These are phyloP conservation scores for Drosophila lacicola DNA, from an alignment of 2,888 invertebrate genomes.

Conservation along the genomic window DNA sequence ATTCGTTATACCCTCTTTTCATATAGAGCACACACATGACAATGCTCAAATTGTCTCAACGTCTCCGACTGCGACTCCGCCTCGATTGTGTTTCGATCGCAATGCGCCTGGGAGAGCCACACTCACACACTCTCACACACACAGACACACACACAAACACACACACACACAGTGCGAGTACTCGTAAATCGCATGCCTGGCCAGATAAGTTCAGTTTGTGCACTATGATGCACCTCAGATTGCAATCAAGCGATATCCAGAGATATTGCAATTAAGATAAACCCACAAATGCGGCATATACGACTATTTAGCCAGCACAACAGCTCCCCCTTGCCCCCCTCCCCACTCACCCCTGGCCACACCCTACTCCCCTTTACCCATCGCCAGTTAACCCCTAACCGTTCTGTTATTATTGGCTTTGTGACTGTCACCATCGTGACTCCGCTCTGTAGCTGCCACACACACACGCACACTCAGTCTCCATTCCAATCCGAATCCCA, in stretches of 20 bases:
- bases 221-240: slow-evolving; percentile 72
- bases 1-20: not conserved
- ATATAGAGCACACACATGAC: slow-evolving; percentile 51
- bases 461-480: not conserved
- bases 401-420: slow-evolving; percentile 45
- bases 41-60: slow-evolving; percentile 59
- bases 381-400: slow-evolving; percentile 44
- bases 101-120: slow-evolving; percentile 58
- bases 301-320: slow-evolving; percentile 48
- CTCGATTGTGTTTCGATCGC: slow-evolving; percentile 60
- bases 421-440: slow-evolving; percentile 59
- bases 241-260: slow-evolving; percentile 71
- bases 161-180: not conserved
- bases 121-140: slow-evolving; percentile 20
- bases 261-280: slow-evolving; percentile 80
- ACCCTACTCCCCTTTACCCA: not conserved
- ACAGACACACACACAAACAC: slow-evolving; percentile 4
- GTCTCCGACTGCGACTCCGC: slow-evolving; percentile 54
- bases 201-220: slow-evolving; percentile 72
- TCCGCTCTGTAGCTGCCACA: slow-evolving; percentile 18
- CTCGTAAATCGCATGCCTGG: slow-evolving; percentile 53
- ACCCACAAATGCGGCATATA: slow-evolving; percentile 56
- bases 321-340: not conserved
- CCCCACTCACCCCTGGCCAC: not conserved
- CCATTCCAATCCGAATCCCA: slow-evolving; percentile 10